Conservation (phyloP, 2,888 invertebrate species). For the Thumatha senex region DNA sequence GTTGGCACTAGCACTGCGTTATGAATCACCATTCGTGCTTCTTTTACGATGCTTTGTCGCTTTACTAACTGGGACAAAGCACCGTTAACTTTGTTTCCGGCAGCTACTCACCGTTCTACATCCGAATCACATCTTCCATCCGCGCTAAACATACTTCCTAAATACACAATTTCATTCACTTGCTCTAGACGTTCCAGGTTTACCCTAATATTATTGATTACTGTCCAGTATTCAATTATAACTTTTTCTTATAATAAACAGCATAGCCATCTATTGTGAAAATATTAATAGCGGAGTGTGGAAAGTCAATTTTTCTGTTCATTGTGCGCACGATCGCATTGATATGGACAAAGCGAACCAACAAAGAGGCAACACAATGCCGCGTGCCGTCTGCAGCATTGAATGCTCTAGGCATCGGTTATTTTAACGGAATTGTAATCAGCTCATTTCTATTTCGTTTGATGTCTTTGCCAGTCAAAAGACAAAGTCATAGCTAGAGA, state of each 20-base stretch:
- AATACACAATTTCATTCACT: too few species aligned
- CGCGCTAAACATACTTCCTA: too few species aligned
- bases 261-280: constrained; percentile 52
- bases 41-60: too few species aligned
- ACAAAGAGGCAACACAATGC: constrained; percentile 45
- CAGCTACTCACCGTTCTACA: too few species aligned
- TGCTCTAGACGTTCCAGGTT: too few species aligned
- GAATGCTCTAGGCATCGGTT: constrained; percentile 31
- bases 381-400: constrained; percentile 20
- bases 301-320: constrained; percentile 72
- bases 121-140: too few species aligned
- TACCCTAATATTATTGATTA: too few species aligned
- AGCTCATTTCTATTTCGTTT: constrained; percentile 23
- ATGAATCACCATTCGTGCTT: too few species aligned
- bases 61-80: too few species aligned
- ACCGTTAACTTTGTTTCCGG: too few species aligned
- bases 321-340: constrained; percentile 61
- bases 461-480: constrained; percentile 4
- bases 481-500: background rate
- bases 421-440: constrained; percentile 33
- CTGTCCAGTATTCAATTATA: constrained; percentile 33
- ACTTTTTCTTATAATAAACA: constrained; percentile 27
- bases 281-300: constrained; percentile 63
- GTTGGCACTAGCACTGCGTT: too few species aligned
- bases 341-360: constrained; percentile 55